Evolutionary conservation across 2,888 invertebrate species (phyloP), one percentile per base, ranked within the genome.

Genomic region (Tenthredo livida): DNA sequence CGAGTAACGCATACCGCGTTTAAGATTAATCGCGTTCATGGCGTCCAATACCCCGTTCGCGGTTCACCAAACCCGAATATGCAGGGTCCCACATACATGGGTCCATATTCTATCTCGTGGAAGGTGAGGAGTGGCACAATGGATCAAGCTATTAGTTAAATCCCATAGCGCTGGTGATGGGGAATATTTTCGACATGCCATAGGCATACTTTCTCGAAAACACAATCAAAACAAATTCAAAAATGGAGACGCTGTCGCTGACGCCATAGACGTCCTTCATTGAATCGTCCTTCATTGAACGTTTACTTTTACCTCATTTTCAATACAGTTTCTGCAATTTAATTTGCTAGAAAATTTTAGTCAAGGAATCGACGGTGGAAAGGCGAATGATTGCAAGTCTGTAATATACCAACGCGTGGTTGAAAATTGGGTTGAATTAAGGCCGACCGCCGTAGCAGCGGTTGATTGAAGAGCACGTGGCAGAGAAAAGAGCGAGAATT

Each of bases 391-490:
- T 67, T 33, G 33, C 1, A 33, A 67, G 67, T 67, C 33, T 12
- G 2, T 61, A 21, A 33, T 17, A 67, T 17, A 67, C 67, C 33
- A 33, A 29, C 67, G 29, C 67, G 67, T 33, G n/a, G 77, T 77
- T 77, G 50, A 33, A 40, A 54, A 54, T 50, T 54, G 77, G 29
- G 29, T 77, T 7, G 50, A 50, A 54, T 50, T 77, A 25, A 25
- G 50, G 77, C 47, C 77, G 54, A 33, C 77, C 54, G 77, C 47
- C 17, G 77, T 77, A 50, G 77, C 54, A 77, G 47, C 80, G 61
- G 37, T 61, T 80, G 58, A 61, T 80, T 80, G 80, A 80, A 61
- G 58, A 80, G 80, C 58, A 80, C 80, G 80, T 80, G 61, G 43
- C 40, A 50, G 47, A 83, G 83, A 83, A 70, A 83, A 70, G 65